A percentile compares a stretch with the other conserved stretches of the same genome.
phyloP scores from a whole-genome alignment of 2,888 invertebrate genomes.

The Electrophaes corylata region DNA sequence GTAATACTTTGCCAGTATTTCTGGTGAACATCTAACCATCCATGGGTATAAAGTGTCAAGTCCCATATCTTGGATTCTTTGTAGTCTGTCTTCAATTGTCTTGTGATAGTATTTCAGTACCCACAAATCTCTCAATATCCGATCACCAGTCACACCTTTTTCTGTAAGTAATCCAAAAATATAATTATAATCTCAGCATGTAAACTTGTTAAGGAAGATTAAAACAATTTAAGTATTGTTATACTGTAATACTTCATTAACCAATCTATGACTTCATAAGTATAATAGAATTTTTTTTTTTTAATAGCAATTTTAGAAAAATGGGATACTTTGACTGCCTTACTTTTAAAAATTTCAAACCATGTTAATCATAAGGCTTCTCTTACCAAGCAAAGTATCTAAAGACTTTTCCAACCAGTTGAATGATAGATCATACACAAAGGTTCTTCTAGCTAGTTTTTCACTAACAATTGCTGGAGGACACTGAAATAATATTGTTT shows the following conservation, averaged over 20 bases:
- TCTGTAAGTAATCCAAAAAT: constrained; percentile 52
- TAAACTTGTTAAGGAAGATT: too few species aligned
- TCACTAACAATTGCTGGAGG: constrained; percentile 72
- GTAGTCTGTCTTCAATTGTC: constrained; percentile 79
- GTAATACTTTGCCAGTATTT: constrained; percentile 77
- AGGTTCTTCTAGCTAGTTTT: constrained; percentile 77
- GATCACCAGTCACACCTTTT: constrained; percentile 79
- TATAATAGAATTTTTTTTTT: too few species aligned
- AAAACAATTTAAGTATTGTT: too few species aligned
- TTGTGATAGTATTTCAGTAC: constrained; percentile 84
- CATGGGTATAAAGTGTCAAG: constrained; percentile 84
- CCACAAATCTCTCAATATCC: constrained; percentile 86
- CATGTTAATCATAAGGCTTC: too few species aligned
- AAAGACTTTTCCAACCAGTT: constrained; percentile 81
- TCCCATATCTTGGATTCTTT: constrained; percentile 75
- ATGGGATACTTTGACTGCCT: too few species aligned
- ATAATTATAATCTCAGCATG: background rate
- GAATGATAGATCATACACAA: constrained; percentile 82
- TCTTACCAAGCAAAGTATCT: constrained; percentile 75
- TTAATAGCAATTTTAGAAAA: too few species aligned
- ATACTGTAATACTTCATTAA: too few species aligned
- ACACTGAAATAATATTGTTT: constrained; percentile 55
- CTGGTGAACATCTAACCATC: constrained; percentile 87
- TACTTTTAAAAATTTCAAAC: too few species aligned
- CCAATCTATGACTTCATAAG: too few species aligned